A percentile compares a stretch with the other conserved stretches of the same genome.
Evolutionary conservation across 2,113 vertebrate genomes (phyloP).

Genomic region (Oceanodroma tethys): DNA sequence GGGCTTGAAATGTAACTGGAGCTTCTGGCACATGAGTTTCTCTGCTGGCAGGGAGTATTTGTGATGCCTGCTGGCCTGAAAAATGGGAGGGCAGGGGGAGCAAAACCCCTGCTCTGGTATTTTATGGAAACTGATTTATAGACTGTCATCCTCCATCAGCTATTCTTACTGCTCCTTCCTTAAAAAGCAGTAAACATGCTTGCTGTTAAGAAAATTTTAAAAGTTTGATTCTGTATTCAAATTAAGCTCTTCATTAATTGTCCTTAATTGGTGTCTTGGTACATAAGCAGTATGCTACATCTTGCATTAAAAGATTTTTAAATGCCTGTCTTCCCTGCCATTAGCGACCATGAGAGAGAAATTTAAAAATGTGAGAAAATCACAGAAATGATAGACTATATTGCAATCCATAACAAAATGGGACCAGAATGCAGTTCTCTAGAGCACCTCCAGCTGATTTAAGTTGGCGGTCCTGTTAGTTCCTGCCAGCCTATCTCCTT

Average conservation of each 20-base stretch:
- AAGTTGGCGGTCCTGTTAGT: too few relatives aligned
- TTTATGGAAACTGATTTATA: neutral
- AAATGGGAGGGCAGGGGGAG: neutral
- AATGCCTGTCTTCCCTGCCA: neutral
- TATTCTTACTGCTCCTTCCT: neutral
- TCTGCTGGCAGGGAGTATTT: neutral
- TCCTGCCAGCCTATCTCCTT: neutral
- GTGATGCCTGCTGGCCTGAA: neutral
- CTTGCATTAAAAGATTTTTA: neutral
- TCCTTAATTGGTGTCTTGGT: neutral
- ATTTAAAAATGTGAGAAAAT: neutral
- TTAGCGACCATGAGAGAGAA: neutral
- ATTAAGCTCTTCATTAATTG: neutral
- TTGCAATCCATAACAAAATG: neutral
- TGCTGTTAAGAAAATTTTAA: neutral
- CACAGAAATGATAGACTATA: neutral
- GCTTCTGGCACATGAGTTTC: neutral
- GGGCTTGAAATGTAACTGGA: neutral
- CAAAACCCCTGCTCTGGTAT: neutral
- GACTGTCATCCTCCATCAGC: neutral
- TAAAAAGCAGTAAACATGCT: neutral
- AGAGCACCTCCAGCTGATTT: neutral
- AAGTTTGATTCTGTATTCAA: neutral
- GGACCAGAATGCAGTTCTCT: neutral
- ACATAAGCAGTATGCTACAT: neutral